Evolutionary conservation across 2,888 invertebrate genomes (phyloP), one percentile per base, ranked within the genome.

Genomic region (Rugalucina vietnamica): DNA sequence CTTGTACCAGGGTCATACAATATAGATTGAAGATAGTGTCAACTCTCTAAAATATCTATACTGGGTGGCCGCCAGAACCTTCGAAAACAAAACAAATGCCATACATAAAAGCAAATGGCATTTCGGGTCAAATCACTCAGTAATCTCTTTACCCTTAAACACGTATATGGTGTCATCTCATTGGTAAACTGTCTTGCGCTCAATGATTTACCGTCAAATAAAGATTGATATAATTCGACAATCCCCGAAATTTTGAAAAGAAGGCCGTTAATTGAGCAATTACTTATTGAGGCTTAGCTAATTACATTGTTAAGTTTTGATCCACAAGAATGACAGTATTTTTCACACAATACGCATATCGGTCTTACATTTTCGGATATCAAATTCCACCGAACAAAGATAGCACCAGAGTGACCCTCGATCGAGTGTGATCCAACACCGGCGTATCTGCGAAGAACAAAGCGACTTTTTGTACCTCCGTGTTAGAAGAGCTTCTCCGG

Each of bases 261-360:
- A 70, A 39, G 77, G 71, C 79, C 85, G 83, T 84, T 87, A 87
- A 87, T 87, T 87, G 83, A 83, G 80, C 78, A 54, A 74, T 29
- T 76, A 87, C 83, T 79, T 73, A 81, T 65, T 75, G 43, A 74
- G 57, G 71, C 79, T 70, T 60, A 24, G 69, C 79, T 80, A 81
- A 82, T 83, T 32, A 43, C 50, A 87, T 87, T 87, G 87, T 87
- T 81, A 39, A 65, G 57, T 69, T 77, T 69, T 76, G 80, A 80
- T 76, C 78, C 79, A 77, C 71, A 84, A 79, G 77, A 77, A 69
- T 76, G 85, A 85, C 87, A 83, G 83, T 85, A 71, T 49, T 74
- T 77, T 85, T 87, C 81, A 78, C 79, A 83, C 83, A 81, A 79
- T 69, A 69, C 32, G 27, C 36, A 69, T 60, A 69, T 85, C 85